Evolutionary conservation across 2,797 vertebrate species (phyloP).

Genomic region (Tenualosa ilisha): DNA sequence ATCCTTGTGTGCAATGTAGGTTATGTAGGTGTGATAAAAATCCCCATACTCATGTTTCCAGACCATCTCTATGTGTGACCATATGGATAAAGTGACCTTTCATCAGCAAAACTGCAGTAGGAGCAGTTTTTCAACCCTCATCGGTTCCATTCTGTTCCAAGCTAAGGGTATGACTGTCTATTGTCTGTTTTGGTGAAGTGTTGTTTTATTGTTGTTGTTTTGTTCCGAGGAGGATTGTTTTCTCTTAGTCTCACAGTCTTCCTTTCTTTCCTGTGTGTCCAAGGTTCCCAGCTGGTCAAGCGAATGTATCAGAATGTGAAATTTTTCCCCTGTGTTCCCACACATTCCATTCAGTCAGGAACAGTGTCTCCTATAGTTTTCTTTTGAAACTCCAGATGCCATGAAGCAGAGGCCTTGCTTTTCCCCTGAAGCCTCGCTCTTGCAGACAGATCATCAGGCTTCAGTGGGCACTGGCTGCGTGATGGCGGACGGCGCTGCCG

Average conservation of each 20-base stretch:
- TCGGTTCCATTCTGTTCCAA: background rate
- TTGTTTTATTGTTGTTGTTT: background rate
- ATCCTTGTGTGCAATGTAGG: background rate
- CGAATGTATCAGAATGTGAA: background rate
- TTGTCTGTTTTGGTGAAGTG: background rate
- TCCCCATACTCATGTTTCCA: background rate
- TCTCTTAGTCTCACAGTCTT: background rate
- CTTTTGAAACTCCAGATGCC: background rate
- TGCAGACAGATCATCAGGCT: slow-evolving; percentile 44
- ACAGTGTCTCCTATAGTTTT: background rate
- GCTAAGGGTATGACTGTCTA: background rate
- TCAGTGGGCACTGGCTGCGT: slow-evolving; percentile 32
- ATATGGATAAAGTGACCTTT: background rate
- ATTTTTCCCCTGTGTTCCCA: background rate
- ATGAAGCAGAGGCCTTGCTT: slow-evolving; percentile 39
- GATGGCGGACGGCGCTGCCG: background rate
- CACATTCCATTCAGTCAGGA: background rate
- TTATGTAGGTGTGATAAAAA: background rate
- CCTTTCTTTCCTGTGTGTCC: background rate
- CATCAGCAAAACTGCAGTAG: background rate
- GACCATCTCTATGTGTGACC: background rate
- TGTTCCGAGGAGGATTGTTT: background rate
- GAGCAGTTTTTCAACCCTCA: background rate
- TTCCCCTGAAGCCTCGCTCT: slow-evolving; percentile 10
- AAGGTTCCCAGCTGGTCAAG: background rate